phyloP scores from a whole-genome alignment of 2,113 vertebrate genomes.

The Paracanthobrama guichenoti region DNA sequence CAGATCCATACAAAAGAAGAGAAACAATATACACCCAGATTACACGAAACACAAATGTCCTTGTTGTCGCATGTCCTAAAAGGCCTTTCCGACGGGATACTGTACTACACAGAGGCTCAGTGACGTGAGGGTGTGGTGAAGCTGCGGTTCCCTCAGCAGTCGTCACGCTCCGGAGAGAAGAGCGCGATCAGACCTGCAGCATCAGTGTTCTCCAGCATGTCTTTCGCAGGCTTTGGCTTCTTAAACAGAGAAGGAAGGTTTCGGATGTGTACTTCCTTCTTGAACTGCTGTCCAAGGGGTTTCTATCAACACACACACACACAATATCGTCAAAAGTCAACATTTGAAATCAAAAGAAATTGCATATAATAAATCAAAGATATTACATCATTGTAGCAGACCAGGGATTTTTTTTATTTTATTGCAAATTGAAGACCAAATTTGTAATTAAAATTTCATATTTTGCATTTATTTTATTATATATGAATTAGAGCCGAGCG shows the following conservation, averaged over 20 bases:
- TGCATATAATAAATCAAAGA: background rate
- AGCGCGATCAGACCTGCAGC: conserved; percentile 76
- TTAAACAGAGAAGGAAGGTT: conserved; percentile 97
- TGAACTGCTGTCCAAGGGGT: conserved; percentile 94
- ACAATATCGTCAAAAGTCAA: no score
- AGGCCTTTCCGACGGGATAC: background rate
- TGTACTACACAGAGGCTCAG: background rate
- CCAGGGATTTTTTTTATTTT: no score
- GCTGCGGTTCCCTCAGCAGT: conserved; percentile 25
- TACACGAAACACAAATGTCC: background rate
- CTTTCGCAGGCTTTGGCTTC: conserved; percentile 82
- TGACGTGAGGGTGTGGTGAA: background rate
- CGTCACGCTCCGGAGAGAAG: conserved; percentile 69
- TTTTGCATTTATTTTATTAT: no score
- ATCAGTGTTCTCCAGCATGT: conserved; percentile 77
- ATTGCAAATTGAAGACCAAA: no score
- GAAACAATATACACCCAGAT: background rate
- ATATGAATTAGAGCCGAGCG: no score
- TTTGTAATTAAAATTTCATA: no score
- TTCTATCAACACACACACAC: conserved; percentile 75
- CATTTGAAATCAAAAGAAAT: background rate
- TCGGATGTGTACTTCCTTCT: conserved; percentile 97
- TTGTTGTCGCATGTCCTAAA: background rate
- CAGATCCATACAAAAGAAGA: background rate
- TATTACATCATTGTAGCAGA: background rate